Conservation (phyloP, 2,888 invertebrate species). For the Anoplius nigerrimus region DNA sequence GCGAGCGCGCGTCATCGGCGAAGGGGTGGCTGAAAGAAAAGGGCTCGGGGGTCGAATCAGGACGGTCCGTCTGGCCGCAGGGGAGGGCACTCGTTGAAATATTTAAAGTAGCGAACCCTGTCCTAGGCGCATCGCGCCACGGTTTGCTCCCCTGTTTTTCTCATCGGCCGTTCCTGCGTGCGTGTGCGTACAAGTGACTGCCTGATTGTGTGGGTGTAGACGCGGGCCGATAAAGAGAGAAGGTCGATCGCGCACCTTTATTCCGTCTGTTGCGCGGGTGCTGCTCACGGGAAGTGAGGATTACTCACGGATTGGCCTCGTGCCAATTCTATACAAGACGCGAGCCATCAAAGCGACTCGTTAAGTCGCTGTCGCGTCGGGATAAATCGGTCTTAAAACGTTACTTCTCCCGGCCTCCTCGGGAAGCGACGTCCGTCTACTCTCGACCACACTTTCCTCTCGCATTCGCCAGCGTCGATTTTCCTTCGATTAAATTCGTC, state of each 20-base stretch:
- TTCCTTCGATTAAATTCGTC: neutral
- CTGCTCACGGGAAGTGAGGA: conserved; percentile 55
- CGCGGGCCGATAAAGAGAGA: neutral
- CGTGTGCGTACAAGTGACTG: conserved; percentile 38
- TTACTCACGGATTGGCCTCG: conserved; percentile 64
- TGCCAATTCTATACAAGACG: conserved; percentile 59
- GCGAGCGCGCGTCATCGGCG: too few species aligned
- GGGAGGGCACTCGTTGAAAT: conserved; percentile 6
- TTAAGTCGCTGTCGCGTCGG: conserved; percentile 39
- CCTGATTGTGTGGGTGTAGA: conserved; percentile 1
- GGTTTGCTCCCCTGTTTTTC: too few species aligned
- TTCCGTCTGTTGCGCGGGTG: conserved; percentile 38
- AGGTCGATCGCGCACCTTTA: conserved; percentile 40
- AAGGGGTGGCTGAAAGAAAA: too few species aligned
- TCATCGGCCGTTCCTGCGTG: too few species aligned
- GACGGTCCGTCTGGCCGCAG: too few species aligned
- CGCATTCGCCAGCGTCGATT: neutral
- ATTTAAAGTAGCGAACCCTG: conserved; percentile 10
- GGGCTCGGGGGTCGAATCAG: too few species aligned
- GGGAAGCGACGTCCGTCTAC: conserved; percentile 2
- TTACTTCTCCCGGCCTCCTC: conserved; percentile 13
- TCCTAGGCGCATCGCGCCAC: neutral
- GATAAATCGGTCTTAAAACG: conserved; percentile 33
- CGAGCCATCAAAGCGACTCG: conserved; percentile 51
- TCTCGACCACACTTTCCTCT: conserved; percentile 3